Percentiles rank a stretch among this genome's conserved stretches.
Conservation (phyloP, 2,797 vertebrate genomes). For the Sciaenops ocellatus region DNA sequence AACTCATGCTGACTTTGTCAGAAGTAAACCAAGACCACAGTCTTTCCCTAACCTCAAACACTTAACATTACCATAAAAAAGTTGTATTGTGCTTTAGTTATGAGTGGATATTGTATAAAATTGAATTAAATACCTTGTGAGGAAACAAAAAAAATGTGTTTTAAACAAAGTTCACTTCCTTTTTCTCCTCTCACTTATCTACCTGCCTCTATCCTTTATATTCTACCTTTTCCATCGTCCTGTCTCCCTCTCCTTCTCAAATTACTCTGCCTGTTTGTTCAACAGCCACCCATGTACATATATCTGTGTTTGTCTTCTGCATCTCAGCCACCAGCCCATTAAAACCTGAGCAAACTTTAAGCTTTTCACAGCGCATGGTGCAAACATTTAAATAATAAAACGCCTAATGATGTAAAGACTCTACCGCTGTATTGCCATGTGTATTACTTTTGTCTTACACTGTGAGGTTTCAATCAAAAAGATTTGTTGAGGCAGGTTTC, state of each 20-base stretch:
- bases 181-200: neutral
- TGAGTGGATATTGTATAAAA: neutral
- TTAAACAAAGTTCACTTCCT: too few species aligned
- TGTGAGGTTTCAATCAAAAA: constrained; percentile 26
- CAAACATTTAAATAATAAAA: neutral
- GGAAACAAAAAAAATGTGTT: neutral
- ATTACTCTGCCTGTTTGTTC: constrained; percentile 27
- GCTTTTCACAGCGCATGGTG: neutral
- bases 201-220: constrained; percentile 1
- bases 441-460: neutral
- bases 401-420: neutral
- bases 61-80: neutral
- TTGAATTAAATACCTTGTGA: neutral
- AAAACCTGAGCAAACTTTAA: constrained; percentile 25
- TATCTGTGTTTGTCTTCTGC: constrained; percentile 36
- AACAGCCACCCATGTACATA: neutral
- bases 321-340: constrained; percentile 24
- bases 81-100: neutral
- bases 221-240: constrained; percentile 26
- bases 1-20: too few species aligned
- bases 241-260: constrained; percentile 34
- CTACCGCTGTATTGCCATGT: neutral
- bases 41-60: neutral
- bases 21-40: too few species aligned
- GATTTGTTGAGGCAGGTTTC: constrained; percentile 1